Conservation (phyloP, 2,888 invertebrate genomes). For the Lasioglossum villosulum region DNA sequence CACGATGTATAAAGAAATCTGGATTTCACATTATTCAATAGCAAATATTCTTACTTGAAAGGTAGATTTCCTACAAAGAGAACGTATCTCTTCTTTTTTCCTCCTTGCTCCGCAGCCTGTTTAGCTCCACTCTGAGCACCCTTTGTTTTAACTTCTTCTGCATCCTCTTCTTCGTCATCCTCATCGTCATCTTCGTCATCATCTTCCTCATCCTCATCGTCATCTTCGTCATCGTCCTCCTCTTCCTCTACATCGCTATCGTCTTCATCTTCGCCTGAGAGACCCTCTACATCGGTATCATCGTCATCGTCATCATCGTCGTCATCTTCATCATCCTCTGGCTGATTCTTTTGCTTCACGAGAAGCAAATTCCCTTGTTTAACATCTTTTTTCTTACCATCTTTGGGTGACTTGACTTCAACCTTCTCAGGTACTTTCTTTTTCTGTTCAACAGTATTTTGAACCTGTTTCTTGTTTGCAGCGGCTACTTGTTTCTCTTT, state of each 20-base stretch:
- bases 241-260: slow-evolving; percentile 16
- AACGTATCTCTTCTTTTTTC: slow-evolving; percentile 81
- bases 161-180: slow-evolving; percentile 35
- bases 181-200: slow-evolving; percentile 55
- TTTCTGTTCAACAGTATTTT: slow-evolving; percentile 16
- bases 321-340: slow-evolving; percentile 33
- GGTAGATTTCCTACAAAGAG: slow-evolving; percentile 85
- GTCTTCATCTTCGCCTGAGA: slow-evolving; percentile 27
- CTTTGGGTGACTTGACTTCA: slow-evolving; percentile 30
- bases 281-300: slow-evolving; percentile 12
- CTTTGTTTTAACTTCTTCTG: slow-evolving; percentile 27
- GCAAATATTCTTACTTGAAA: slow-evolving; percentile 77
- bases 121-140: background rate
- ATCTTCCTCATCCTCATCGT: slow-evolving; percentile 19
- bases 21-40: background rate
- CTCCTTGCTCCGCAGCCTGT: slow-evolving; percentile 1
- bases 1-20: background rate
- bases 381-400: slow-evolving; percentile 30
- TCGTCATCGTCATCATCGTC: background rate
- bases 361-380: slow-evolving; percentile 22
- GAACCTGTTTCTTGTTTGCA: slow-evolving; percentile 28
- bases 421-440: slow-evolving; percentile 22
- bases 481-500: slow-evolving; percentile 31
- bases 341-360: slow-evolving; percentile 7
- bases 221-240: slow-evolving; percentile 33